phyloP scores from a whole-genome alignment of 2,888 invertebrate genomes.

The Thysanoteuthis rhombus region DNA sequence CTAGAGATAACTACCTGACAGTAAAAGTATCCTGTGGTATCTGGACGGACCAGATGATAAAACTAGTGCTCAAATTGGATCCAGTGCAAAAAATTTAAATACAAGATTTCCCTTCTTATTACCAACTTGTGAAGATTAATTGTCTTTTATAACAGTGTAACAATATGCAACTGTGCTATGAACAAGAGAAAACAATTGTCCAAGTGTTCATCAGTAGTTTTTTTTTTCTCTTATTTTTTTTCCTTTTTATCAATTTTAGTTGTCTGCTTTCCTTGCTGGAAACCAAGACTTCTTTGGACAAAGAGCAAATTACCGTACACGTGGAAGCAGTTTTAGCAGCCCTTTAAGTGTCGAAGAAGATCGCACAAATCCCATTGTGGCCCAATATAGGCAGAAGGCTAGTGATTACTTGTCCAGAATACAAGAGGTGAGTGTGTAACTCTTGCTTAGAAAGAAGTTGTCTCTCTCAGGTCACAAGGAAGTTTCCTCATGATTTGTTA shows the following conservation, averaged over 20 bases:
- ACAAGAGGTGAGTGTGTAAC: slow-evolving; percentile 52
- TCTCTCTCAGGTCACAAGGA: not conserved
- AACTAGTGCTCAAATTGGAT: no score
- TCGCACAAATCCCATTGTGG: slow-evolving; percentile 60
- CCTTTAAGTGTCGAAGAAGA: slow-evolving; percentile 44
- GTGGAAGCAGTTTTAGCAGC: slow-evolving; percentile 55
- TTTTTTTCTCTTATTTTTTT: not conserved
- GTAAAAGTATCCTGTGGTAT: no score
- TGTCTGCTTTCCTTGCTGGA: slow-evolving; percentile 60
- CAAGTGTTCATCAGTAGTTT: no score
- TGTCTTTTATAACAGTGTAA: no score
- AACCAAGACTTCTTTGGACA: slow-evolving; percentile 62
- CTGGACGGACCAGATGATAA: no score
- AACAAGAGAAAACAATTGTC: no score
- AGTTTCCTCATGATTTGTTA: not conserved
- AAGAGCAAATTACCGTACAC: slow-evolving; percentile 57
- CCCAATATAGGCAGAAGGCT: slow-evolving; percentile 60
- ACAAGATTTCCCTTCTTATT: no score
- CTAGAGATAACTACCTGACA: no score
- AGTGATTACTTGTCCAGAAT: slow-evolving; percentile 60
- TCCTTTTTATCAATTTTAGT: slow-evolving; percentile 43
- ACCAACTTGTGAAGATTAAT: no score
- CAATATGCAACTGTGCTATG: no score
- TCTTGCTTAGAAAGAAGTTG: not conserved
- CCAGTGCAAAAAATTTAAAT: no score